Evolutionary conservation across 2,113 vertebrate species (phyloP).

Genomic region (Bujurquina vittata): DNA sequence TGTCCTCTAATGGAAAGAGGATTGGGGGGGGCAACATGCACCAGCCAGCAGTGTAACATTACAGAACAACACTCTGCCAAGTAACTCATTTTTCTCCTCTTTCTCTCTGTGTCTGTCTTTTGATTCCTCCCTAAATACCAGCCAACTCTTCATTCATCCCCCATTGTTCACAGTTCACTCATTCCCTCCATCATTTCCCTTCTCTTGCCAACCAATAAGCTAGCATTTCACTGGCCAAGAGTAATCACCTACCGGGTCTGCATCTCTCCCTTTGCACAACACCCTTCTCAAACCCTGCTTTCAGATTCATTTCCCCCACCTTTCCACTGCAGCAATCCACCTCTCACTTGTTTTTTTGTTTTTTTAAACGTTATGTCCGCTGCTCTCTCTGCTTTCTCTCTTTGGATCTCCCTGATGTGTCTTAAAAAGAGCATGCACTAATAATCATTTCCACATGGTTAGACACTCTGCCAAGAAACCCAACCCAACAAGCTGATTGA

Average conservation of each 20-base stretch:
- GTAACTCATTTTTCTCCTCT: constrained; percentile 21
- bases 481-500: constrained; percentile 37
- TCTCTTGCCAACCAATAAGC: background rate
- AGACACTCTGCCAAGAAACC: constrained; percentile 52
- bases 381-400: constrained; percentile 16
- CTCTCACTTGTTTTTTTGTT: constrained; percentile 38
- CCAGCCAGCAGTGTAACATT: constrained; percentile 47
- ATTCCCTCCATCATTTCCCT: constrained; percentile 1
- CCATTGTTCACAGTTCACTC: constrained; percentile 24
- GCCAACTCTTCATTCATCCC: constrained; percentile 38
- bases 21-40: constrained; percentile 17
- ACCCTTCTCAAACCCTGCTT: constrained; percentile 15
- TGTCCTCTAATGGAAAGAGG: constrained; percentile 36
- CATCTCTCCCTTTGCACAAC: constrained; percentile 7
- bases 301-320: constrained; percentile 31
- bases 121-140: constrained; percentile 32
- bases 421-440: constrained; percentile 52
- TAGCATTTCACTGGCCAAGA: constrained; percentile 33
- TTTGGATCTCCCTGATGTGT: constrained; percentile 44
- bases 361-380: background rate
- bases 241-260: constrained; percentile 18
- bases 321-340: constrained; percentile 34
- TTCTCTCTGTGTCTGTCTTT: constrained; percentile 8
- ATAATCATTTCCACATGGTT: constrained; percentile 75
- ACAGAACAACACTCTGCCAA: constrained; percentile 44